A percentile compares a stretch with the other conserved stretches of the same genome.
These are phyloP conservation scores for Dicrostonyx torquatus DNA, from an alignment of 2,797 vertebrate genomes.

Conservation along the genomic window DNA sequence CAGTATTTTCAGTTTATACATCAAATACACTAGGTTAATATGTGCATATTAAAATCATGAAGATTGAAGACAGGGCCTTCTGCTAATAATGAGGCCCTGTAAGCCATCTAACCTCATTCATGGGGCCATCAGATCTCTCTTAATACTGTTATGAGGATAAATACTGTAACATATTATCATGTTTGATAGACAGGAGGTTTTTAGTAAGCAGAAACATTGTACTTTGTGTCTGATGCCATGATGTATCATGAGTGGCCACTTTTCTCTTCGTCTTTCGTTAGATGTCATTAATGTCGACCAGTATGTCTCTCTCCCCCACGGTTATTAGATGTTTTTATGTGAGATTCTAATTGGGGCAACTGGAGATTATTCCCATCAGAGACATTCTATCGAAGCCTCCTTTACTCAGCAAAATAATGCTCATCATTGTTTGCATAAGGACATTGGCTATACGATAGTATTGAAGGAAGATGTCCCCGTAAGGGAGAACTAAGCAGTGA, in stretches of 20 bases:
- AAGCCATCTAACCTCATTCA: neutral
- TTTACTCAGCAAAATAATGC: neutral
- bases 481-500: neutral
- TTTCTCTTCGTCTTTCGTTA: neutral
- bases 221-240: neutral
- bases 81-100: neutral
- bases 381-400: constrained; percentile 12
- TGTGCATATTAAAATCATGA: neutral
- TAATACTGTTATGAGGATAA: neutral
- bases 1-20: neutral
- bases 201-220: neutral
- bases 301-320: neutral
- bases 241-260: neutral
- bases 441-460: neutral
- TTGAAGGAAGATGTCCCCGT: neutral
- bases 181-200: neutral
- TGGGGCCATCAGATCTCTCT: neutral
- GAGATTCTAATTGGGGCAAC: neutral
- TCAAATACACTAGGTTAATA: neutral
- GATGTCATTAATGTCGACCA: neutral
- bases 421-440: neutral
- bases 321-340: neutral
- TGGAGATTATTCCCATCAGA: neutral
- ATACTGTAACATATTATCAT: neutral
- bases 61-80: neutral